A percentile compares a stretch with the other conserved stretches of the same genome.
phyloP scores from a whole-genome alignment of 1,140 invertebrate genomes.

The Bombus sylvicola region DNA sequence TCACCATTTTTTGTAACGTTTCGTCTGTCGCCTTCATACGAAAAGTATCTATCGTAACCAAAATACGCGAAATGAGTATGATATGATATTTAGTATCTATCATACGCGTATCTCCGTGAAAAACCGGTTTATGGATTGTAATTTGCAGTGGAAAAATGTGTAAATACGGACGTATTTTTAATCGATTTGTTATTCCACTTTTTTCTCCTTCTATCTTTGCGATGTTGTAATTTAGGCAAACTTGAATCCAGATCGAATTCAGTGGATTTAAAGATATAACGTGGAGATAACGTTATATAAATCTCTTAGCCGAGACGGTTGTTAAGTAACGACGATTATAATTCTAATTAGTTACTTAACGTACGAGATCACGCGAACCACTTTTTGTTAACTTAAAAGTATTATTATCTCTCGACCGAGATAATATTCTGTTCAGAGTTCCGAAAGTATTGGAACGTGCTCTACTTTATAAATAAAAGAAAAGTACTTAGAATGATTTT shows the following conservation, averaged over 20 bases:
- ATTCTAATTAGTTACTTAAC: not conserved
- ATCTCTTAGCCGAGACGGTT: not conserved
- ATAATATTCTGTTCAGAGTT: not conserved
- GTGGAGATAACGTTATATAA: not conserved
- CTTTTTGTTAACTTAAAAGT: not conserved
- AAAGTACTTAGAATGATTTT: conserved; percentile 6
- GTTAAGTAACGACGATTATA: not conserved
- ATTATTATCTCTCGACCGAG: not conserved
- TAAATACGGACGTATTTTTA: conserved; percentile 41
- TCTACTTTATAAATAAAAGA: conserved; percentile 3
- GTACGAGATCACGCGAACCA: not conserved
- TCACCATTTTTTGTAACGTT: too few relatives aligned
- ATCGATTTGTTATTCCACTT: conserved; percentile 19
- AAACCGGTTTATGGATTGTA: not conserved
- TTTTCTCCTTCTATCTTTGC: not conserved
- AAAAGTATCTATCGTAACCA: too few relatives aligned
- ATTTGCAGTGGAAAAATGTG: conserved; percentile 3
- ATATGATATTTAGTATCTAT: too few relatives aligned
- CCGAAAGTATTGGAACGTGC: not conserved
- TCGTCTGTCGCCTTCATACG: too few relatives aligned
- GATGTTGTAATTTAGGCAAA: not conserved
- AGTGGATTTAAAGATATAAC: not conserved
- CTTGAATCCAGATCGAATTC: not conserved
- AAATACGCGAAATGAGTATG: too few relatives aligned
- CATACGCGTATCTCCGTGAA: too few relatives aligned